These are phyloP conservation scores for Parapristionchus giblindavisi DNA, from an alignment of 2,888 invertebrate genomes.

Conservation along the genomic window DNA sequence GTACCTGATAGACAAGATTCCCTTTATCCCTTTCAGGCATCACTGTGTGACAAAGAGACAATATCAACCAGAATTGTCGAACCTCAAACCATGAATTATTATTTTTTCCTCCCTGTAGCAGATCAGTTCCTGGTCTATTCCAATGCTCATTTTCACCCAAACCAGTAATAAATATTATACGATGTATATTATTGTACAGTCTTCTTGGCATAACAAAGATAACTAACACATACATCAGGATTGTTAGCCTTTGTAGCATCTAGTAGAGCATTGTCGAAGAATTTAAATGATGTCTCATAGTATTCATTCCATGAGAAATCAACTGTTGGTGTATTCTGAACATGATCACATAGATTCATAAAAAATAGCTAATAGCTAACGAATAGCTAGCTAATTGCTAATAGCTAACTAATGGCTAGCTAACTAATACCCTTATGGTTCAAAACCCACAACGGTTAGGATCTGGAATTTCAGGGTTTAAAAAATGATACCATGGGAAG, in stretches of 20 bases:
- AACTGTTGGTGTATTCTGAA: slow-evolving; percentile 53
- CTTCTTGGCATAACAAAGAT: background rate
- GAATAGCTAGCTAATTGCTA: background rate
- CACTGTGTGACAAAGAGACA: slow-evolving; percentile 97
- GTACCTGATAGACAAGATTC: background rate
- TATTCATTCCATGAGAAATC: slow-evolving; percentile 92
- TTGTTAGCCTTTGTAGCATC: slow-evolving; percentile 83
- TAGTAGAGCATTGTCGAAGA: slow-evolving; percentile 87
- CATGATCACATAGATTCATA: no score
- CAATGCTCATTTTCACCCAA: no score
- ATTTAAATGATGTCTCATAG: slow-evolving; percentile 89
- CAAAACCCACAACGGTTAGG: no score
- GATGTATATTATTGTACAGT: no score
- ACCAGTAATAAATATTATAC: no score
- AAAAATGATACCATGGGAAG: no score
- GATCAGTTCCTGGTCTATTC: no score
- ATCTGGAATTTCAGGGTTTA: no score
- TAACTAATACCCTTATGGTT: no score
- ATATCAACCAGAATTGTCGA: slow-evolving; percentile 76
- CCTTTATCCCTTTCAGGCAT: slow-evolving; percentile 79
- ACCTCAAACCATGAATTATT: no score
- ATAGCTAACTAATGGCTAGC: no score
- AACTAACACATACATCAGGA: slow-evolving; percentile 75
- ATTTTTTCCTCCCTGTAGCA: no score
- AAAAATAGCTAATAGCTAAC: background rate